Evolutionary conservation across 1,140 invertebrate species (phyloP).

Genomic region (Eciton burchellii): DNA sequence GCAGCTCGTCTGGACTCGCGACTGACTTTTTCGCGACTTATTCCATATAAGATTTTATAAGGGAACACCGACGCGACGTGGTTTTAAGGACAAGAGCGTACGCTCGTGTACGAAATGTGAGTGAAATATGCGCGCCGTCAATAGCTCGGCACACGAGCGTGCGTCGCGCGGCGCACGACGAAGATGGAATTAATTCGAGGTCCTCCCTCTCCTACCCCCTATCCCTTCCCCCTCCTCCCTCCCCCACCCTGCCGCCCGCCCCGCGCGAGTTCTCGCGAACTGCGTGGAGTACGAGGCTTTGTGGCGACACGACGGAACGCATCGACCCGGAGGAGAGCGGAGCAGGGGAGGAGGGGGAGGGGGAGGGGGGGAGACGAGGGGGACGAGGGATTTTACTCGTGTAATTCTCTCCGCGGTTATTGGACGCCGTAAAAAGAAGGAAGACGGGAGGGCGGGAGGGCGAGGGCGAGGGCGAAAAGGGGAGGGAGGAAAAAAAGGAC

Average conservation of each 20-base stretch:
- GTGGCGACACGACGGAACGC: slow-evolving; percentile 33
- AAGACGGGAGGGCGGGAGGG: no score
- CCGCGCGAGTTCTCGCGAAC: slow-evolving; percentile 47
- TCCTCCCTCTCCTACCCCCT: not conserved
- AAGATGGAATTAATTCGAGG: slow-evolving; percentile 59
- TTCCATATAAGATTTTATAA: slow-evolving; percentile 16
- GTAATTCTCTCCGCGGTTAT: slow-evolving; percentile 50
- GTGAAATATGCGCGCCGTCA: slow-evolving; percentile 47
- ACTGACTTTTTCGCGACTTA: not conserved
- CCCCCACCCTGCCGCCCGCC: no score
- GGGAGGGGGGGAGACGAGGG: slow-evolving; percentile 11
- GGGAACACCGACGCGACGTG: not conserved
- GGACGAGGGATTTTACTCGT: slow-evolving; percentile 55
- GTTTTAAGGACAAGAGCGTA: slow-evolving; percentile 12
- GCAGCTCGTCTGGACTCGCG: not conserved
- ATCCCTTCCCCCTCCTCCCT: no score
- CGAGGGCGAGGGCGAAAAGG: no score
- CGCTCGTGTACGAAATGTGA: slow-evolving; percentile 24
- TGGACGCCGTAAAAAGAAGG: not conserved
- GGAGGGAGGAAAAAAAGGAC: slow-evolving; percentile 30
- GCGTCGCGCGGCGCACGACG: slow-evolving; percentile 43
- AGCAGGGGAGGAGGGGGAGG: slow-evolving; percentile 25
- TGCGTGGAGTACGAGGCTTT: slow-evolving; percentile 52
- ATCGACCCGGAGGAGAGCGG: slow-evolving; percentile 23
- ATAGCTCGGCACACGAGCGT: slow-evolving; percentile 44